Evolutionary conservation across 2,113 vertebrate species (phyloP), one percentile per base, ranked within the genome.

Genomic region (Syngnathoides biaculeatus): DNA sequence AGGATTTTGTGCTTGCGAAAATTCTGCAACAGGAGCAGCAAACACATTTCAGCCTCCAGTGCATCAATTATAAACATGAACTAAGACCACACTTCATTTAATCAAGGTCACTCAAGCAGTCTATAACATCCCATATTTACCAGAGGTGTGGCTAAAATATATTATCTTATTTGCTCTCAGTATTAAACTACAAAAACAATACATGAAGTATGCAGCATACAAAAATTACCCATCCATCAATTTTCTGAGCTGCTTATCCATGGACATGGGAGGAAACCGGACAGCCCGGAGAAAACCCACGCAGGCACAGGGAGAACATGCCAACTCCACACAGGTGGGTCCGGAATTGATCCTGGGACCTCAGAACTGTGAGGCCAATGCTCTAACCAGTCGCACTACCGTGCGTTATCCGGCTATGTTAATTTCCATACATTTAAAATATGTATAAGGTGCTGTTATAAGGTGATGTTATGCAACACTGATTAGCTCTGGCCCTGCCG

Each of bases 41-140:
- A n/a, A n/a, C n/a, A n/a, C 67, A 70, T 77, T 69, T 27, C 69
- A 79, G 48, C 20, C 56, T 38, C 55, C 14, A 38, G 58, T 43
- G 8, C 12, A 8, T 59, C 71, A 57, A 81, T 82, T 80, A 72
- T 13, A 56, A 56, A 56, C 55, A 15, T 17, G 11, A 56, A 56
- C 26, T 30, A 30, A 1, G 14, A 56, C 24, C 12, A 55, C 14
- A 56, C n/a, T 30, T 56, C 2, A 26, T 27, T 14, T 14, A 27
- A 56, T 56, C 12, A 30, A 8, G 55, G 13, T 56, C 13, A 15
- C 26, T 56, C 14, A 27, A 56, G 14, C 12, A 56, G 53, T 56
- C 24, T 55, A 55, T 26, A 56, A 26, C 20, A 48, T n/a, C 50
- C 50, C 50, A 24, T 24, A 10, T 56, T 56, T n/a, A 26, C 12